Evolutionary conservation across 2,888 invertebrate species (phyloP).

Genomic region (Drosophila meridiana): DNA sequence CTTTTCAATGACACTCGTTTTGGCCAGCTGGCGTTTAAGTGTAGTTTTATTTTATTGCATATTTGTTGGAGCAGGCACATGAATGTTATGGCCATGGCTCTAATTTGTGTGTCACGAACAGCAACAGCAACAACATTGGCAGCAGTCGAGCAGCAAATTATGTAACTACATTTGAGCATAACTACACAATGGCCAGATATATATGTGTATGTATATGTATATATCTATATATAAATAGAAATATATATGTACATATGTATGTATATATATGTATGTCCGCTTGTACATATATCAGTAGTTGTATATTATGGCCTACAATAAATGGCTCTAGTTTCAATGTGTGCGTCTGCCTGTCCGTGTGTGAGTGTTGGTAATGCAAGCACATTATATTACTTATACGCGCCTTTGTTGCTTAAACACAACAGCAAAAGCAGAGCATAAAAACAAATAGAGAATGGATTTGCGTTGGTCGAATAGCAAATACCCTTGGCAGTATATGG

Average conservation of each 20-base stretch:
- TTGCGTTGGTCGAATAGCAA: neutral
- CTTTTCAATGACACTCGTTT: slow-evolving; percentile 54
- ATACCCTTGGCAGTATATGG: neutral
- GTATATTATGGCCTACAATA: slow-evolving; percentile 36
- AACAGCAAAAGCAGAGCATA: slow-evolving; percentile 24
- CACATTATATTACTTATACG: slow-evolving; percentile 62
- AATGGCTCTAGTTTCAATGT: slow-evolving; percentile 42
- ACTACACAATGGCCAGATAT: slow-evolving; percentile 65
- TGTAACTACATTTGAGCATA: slow-evolving; percentile 70
- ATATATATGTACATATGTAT: slow-evolving; percentile 1
- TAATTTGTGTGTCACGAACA: slow-evolving; percentile 71
- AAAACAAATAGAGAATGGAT: slow-evolving; percentile 8
- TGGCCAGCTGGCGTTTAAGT: slow-evolving; percentile 54
- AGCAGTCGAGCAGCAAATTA: slow-evolving; percentile 69
- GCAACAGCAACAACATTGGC: slow-evolving; percentile 34
- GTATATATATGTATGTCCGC: neutral
- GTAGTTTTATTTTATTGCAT: slow-evolving; percentile 64
- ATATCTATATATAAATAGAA: neutral
- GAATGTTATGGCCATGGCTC: slow-evolving; percentile 66
- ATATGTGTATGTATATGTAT: neutral
- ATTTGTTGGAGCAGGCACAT: slow-evolving; percentile 56
- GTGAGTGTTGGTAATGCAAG: slow-evolving; percentile 50
- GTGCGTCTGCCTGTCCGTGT: neutral
- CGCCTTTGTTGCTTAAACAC: slow-evolving; percentile 65
- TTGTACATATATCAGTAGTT: slow-evolving; percentile 8